Conservation (phyloP, 2,888 invertebrate species). For the Nipponacmea schrenckii region DNA sequence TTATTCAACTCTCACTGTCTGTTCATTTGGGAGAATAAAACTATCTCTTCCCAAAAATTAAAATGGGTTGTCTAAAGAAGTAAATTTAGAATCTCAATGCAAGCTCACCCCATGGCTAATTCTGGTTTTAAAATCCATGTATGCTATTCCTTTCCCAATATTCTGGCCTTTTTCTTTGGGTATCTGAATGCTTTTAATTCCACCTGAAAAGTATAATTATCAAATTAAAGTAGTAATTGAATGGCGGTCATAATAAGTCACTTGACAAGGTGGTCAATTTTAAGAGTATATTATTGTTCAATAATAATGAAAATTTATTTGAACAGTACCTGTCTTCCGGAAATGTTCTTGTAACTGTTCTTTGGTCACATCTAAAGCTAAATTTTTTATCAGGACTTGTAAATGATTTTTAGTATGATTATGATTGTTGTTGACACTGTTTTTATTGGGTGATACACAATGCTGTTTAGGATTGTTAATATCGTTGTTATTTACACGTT, state of each 20-base stretch:
- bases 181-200: slow-evolving; percentile 55
- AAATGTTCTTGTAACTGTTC: slow-evolving; percentile 61
- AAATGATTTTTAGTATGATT: slow-evolving; percentile 42
- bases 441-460: neutral
- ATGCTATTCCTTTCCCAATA: slow-evolving; percentile 58
- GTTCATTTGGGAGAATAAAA: too few species aligned
- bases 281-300: too few species aligned
- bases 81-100: too few species aligned
- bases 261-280: too few species aligned
- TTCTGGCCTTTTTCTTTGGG: slow-evolving; percentile 57
- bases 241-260: too few species aligned
- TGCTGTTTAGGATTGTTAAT: neutral
- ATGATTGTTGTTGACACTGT: slow-evolving; percentile 4
- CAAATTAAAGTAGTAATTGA: too few species aligned
- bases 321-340: slow-evolving; percentile 50
- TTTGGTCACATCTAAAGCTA: slow-evolving; percentile 52
- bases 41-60: too few species aligned
- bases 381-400: slow-evolving; percentile 59
- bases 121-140: slow-evolving; percentile 58
- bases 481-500: neutral
- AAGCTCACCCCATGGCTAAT: slow-evolving; percentile 53
- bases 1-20: too few species aligned
- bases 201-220: slow-evolving; percentile 37
- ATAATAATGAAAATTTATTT: too few species aligned
- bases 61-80: too few species aligned